Conservation (phyloP, 2,797 vertebrate genomes). For the Lagorchestes hirsutus region DNA sequence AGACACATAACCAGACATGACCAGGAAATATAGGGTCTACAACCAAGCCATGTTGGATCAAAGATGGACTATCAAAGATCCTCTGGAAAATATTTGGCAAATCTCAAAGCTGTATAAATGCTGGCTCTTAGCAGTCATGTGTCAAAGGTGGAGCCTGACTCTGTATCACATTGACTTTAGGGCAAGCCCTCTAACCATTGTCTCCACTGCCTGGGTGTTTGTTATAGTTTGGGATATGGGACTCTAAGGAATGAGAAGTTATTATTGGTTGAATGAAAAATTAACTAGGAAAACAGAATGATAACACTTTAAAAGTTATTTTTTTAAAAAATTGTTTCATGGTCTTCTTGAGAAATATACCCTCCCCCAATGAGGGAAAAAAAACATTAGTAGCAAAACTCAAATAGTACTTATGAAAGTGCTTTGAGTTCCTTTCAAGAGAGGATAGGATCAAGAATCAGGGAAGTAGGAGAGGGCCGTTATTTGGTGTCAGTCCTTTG, state of each 20-base stretch:
- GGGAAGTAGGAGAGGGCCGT: background rate
- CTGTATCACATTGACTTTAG: background rate
- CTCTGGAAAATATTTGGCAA: background rate
- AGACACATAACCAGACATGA: too few relatives aligned
- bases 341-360: too few relatives aligned
- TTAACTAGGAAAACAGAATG: too few relatives aligned
- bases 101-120: background rate
- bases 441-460: background rate
- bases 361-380: too few relatives aligned
- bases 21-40: too few relatives aligned
- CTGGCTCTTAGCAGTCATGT: background rate
- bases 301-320: too few relatives aligned
- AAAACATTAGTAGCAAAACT: too few relatives aligned
- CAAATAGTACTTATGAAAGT: too few relatives aligned
- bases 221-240: conserved; percentile 26
- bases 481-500: background rate
- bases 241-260: conserved; percentile 31
- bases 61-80: background rate
- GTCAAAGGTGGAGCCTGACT: background rate
- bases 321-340: too few relatives aligned
- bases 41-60: background rate
- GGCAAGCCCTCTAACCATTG: background rate
- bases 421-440: too few relatives aligned
- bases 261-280: too few relatives aligned
- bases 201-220: background rate